These are phyloP conservation scores for Heliconius cydno DNA, from an alignment of 2,888 invertebrate genomes.

Conservation along the genomic window DNA sequence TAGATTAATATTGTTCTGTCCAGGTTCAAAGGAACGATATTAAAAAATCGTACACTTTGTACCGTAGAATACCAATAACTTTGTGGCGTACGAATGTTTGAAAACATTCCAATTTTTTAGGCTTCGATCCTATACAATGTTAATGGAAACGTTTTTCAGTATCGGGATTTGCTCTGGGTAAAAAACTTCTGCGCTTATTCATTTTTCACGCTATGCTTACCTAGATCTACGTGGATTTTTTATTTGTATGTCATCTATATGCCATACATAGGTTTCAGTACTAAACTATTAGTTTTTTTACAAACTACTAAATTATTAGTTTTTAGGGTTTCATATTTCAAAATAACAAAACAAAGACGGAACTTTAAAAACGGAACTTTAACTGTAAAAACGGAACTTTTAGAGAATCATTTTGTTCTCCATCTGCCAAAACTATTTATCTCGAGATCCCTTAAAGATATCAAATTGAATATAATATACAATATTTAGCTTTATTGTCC, in stretches of 20 bases:
- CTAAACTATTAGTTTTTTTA: neutral
- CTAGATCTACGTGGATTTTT: neutral
- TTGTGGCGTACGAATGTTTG: slow-evolving; percentile 32
- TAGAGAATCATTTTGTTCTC: too few species aligned
- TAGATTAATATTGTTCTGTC: slow-evolving; percentile 10
- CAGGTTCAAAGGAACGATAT: slow-evolving; percentile 18
- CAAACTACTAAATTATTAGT: neutral
- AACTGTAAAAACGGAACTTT: too few species aligned
- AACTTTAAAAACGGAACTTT: too few species aligned
- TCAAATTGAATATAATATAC: too few species aligned
- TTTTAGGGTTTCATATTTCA: too few species aligned
- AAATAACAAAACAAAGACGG: too few species aligned
- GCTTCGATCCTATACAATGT: slow-evolving; percentile 16
- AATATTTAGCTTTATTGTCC: too few species aligned
- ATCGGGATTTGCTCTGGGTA: slow-evolving; percentile 20
- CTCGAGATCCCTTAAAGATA: too few species aligned
- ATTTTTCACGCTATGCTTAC: neutral
- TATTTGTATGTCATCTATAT: neutral
- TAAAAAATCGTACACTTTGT: slow-evolving; percentile 13
- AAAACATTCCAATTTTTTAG: slow-evolving; percentile 32
- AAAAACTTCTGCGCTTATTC: slow-evolving; percentile 2
- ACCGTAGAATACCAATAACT: slow-evolving; percentile 25
- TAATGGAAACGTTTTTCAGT: slow-evolving; percentile 30
- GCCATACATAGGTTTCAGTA: neutral
- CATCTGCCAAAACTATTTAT: too few species aligned